Base-by-base conservation (phyloP, 2,888 invertebrate species). In the Lasius platythorax region DNA sequence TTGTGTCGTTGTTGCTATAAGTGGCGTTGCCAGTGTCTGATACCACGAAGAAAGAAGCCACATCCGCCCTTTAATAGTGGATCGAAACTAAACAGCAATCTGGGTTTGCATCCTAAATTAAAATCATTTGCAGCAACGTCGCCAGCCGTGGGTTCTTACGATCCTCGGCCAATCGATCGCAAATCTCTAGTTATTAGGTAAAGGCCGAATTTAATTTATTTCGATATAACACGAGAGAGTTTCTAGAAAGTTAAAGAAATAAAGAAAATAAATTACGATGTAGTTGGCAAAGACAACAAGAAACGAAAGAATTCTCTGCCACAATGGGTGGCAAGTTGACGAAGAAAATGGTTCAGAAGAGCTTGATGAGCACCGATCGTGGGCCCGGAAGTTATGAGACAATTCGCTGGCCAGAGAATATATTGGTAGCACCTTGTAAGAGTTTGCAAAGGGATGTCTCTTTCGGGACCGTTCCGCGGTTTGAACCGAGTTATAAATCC, bases 321-420 rank as follows among this genome's bases (percentile, higher is more conserved):
- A 82, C 85, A 1, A 84, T 88, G 73, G 87, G 87, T 33, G 81
- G 73, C 6, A 70, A 9, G 3, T 0, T 85, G 1, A n/a, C 46
- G 33, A 76, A 74, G 0, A 61, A 82, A 61, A 68, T 87, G 3
- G 6, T 2, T 0, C 28, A 87, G 0, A 84, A 66, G n/a, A 15
- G 66, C 0, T 15, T 84, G 6, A 76, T 72, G 79, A 87, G 40
- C 3, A 82, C 53, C 2, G 87, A 85, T 28, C 58, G 70, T 3
- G 91, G 92, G 0, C 90, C 92, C 1, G 91, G 90, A 23, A 85
- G 82, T 8, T 87, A 91, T 23, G 90, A 91, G 3, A 70, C 92
- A 40, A 2, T 28, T 3, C 88, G 82, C 1, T 91, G 91, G 91
- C 91, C 92, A 0, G 90, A 92, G 0, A 79, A 23, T 6, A 6